Conservation (phyloP, 2,888 invertebrate genomes). For the Troides oblongomaculatus region DNA sequence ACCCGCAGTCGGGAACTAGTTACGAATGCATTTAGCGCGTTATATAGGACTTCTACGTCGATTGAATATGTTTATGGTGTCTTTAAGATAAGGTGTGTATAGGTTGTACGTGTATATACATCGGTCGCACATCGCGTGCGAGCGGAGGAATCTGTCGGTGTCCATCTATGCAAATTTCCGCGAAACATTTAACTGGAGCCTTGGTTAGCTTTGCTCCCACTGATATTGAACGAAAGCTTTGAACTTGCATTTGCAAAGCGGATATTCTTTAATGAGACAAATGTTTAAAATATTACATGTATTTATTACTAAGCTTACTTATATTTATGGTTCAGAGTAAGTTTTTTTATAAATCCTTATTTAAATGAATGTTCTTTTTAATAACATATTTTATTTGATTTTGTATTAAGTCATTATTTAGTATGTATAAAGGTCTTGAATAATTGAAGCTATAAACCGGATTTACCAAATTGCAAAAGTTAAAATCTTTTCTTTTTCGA, state of each 20-base stretch:
- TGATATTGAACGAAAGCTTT: constrained; percentile 56
- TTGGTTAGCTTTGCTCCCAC: constrained; percentile 60
- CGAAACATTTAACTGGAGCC: constrained; percentile 73
- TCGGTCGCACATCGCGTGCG: constrained; percentile 49
- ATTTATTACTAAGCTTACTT: too few species aligned
- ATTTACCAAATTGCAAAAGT: constrained; percentile 53
- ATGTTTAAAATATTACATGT: not conserved
- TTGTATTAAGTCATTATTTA: constrained; percentile 9
- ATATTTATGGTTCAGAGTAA: too few species aligned
- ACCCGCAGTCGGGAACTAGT: constrained; percentile 8
- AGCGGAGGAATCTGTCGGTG: constrained; percentile 62
- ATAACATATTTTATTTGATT: not conserved
- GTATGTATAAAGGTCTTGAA: not conserved
- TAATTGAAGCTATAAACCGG: constrained; percentile 31
- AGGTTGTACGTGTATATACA: constrained; percentile 22
- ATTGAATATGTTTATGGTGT: not conserved
- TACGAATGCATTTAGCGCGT: constrained; percentile 23
- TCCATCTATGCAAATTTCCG: constrained; percentile 79
- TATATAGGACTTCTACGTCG: too few species aligned
- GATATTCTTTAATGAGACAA: not conserved
- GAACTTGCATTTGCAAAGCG: constrained; percentile 38
- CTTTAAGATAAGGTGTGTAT: not conserved
- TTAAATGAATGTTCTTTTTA: too few species aligned
- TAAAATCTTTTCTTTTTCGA: constrained; percentile 52
- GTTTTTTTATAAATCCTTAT: too few species aligned